Percentiles rank a stretch among this genome's conserved stretches.
Evolutionary conservation across 1,140 invertebrate genomes (phyloP).

Genomic region (Oncopeltus fasciatus): DNA sequence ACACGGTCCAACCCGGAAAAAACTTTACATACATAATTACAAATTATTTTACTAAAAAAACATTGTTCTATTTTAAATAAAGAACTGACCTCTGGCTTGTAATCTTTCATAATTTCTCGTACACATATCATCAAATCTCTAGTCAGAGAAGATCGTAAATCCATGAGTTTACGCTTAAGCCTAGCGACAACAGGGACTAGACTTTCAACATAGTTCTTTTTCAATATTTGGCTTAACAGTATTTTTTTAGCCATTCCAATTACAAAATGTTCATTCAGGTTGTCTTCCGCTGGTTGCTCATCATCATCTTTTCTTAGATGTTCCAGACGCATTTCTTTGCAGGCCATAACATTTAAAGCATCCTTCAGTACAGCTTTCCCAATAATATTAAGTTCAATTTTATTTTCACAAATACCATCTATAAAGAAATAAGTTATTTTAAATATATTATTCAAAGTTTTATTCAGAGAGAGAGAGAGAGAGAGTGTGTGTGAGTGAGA

Average conservation of each 20-base stretch:
- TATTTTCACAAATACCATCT: conserved; percentile 26
- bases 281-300: conserved; percentile 15
- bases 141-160: conserved; percentile 28
- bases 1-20: too few species aligned
- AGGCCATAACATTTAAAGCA: background rate
- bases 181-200: conserved; percentile 41
- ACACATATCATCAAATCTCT: conserved; percentile 32
- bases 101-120: conserved; percentile 38
- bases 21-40: too few species aligned
- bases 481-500: too few species aligned
- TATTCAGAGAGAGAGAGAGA: too few species aligned
- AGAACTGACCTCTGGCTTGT: conserved; percentile 38
- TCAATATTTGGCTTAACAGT: conserved; percentile 35
- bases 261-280: conserved; percentile 24
- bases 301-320: background rate
- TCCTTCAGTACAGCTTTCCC: conserved; percentile 20
- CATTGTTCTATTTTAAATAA: too few species aligned
- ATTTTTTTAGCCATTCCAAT: conserved; percentile 11
- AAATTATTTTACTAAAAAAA: too few species aligned
- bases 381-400: conserved; percentile 23
- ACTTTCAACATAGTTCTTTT: conserved; percentile 40
- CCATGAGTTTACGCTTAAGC: conserved; percentile 35
- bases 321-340: background rate
- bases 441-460: too few species aligned
- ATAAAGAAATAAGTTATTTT: too few species aligned